These are phyloP conservation scores for Stenurella melanura DNA, from an alignment of 2,888 invertebrate genomes.

Conservation along the genomic window DNA sequence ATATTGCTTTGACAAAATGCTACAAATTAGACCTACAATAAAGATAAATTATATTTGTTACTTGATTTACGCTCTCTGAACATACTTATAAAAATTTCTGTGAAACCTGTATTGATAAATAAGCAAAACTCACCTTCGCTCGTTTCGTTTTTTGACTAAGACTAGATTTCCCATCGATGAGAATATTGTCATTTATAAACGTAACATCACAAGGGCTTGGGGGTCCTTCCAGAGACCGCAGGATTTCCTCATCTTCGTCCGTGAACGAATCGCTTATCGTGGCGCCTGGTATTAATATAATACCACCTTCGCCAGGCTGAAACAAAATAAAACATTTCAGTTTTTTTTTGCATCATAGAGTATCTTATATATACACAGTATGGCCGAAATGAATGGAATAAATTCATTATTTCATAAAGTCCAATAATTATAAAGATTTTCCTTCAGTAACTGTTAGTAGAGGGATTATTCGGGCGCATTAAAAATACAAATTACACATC, in stretches of 20 bases:
- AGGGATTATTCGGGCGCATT: too few relatives aligned
- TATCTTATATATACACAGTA: too few relatives aligned
- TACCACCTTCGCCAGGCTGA: constrained; percentile 79
- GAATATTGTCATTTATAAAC: constrained; percentile 91
- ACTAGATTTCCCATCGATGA: constrained; percentile 92
- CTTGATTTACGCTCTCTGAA: too few relatives aligned
- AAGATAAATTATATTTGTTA: too few relatives aligned
- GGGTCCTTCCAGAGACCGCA: constrained; percentile 77
- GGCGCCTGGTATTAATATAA: constrained; percentile 78
- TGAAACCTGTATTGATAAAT: not conserved
- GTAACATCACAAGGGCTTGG: constrained; percentile 89
- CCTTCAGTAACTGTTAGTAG: too few relatives aligned
- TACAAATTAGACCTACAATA: too few relatives aligned
- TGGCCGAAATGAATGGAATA: too few relatives aligned
- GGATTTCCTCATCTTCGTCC: constrained; percentile 78
- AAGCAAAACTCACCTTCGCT: constrained; percentile 57
- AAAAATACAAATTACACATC: too few relatives aligned
- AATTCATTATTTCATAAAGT: too few relatives aligned
- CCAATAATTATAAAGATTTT: too few relatives aligned
- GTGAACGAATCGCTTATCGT: constrained; percentile 78
- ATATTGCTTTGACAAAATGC: too few relatives aligned
- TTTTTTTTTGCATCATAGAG: too few relatives aligned
- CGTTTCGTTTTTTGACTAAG: constrained; percentile 75
- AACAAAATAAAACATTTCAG: constrained; percentile 60
- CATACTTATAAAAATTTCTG: not conserved